Conservation (phyloP, 2,797 vertebrate genomes). For the Odontamblyopus rebecca region DNA sequence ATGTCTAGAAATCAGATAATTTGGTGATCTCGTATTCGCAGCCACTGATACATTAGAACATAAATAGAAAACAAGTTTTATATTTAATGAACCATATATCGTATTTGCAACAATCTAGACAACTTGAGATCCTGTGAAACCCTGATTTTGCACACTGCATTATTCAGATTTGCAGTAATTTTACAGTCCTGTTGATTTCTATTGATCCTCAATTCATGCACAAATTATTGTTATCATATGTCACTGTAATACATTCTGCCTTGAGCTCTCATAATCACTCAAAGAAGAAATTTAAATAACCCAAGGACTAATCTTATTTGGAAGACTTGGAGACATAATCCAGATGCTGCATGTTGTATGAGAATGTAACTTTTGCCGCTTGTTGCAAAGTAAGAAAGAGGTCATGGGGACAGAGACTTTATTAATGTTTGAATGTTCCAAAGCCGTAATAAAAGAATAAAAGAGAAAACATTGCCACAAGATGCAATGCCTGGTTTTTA, state of each 20-base stretch:
- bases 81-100: no score
- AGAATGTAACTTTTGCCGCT: conserved; percentile 7
- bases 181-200: not conserved
- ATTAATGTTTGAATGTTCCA: conserved; percentile 95
- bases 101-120: no score
- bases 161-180: no score
- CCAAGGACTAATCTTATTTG: not conserved
- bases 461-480: conserved; percentile 80
- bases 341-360: not conserved
- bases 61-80: no score
- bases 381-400: conserved; percentile 4
- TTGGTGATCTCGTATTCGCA: no score
- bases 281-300: not conserved
- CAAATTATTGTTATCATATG: not conserved
- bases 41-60: no score
- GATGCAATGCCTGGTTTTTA: conserved; percentile 68
- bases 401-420: conserved; percentile 44
- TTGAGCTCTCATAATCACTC: not conserved
- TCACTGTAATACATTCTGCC: not conserved
- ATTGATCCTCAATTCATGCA: not conserved
- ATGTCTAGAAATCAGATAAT: no score
- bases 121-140: no score
- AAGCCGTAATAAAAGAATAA: conserved; percentile 69
- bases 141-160: no score
- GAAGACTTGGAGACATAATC: not conserved